Base-by-base conservation (phyloP, 2,888 invertebrate genomes). In the Acanthococcus lagerstroemiae region DNA sequence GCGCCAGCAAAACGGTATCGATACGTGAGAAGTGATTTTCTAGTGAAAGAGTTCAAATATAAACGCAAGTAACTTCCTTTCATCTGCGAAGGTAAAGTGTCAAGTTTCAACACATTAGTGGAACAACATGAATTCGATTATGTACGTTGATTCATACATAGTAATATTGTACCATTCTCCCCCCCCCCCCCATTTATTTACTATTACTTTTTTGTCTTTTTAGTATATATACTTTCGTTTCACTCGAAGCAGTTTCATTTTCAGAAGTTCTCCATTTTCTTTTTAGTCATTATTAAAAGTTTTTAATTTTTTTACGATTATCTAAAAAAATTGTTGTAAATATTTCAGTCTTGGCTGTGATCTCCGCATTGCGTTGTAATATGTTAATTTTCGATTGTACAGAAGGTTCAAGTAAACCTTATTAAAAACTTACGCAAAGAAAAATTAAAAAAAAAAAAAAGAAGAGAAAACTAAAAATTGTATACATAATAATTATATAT, bases 281-380 rank as follows among this genome's bases (percentile, higher is more conserved):
- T 58, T 58, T 58, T 58, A 58, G 58, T 58, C 58, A 58, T 58
- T 58, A 25, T 58, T 61, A 22, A 24, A 61, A 61, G 52, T 52
- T 30, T 52, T 61, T 19, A 30, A 25, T 50, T 26, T 25, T 60
- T 52, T 61, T 52, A 30, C 52, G 19, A 52, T 24, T 45, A 45
- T 22, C 37, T 45, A 52, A 4, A 60, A 55, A 65, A 44, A 55
- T 55, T 44, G 19, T 17, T 65, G 65, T 65, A 65, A 26, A 65
- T 65, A 65, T 65, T 65, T 65, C 55, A 55, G 45, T 63, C 44
- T 72, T 72, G 72, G 72, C 72, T 72, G 72, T 72, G 72, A 72
- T 72, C 71, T 72, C n/a, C 72, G 72, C 72, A 72, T 72, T 72
- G 55, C 65, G 61, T 61, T 50, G 61, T 61, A 61, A 50, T 55